These are phyloP conservation scores for Silvanus unidentatus DNA, from an alignment of 2,888 invertebrate species.

Conservation along the genomic window DNA sequence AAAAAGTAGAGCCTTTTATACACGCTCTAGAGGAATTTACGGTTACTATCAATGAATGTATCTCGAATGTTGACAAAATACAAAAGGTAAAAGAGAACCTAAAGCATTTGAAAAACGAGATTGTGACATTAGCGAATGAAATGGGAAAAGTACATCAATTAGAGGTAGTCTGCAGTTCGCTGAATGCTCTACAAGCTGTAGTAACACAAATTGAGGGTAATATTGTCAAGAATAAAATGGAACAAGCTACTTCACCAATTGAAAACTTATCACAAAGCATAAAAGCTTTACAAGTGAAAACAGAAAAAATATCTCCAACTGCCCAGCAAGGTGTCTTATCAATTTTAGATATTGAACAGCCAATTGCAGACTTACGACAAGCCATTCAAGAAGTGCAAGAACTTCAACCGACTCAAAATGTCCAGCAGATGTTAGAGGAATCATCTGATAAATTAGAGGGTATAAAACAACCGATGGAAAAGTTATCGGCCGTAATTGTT, in stretches of 20 bases:
- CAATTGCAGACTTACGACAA: slow-evolving; percentile 11
- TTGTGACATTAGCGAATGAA: slow-evolving; percentile 9
- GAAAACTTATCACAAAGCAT: slow-evolving; percentile 15
- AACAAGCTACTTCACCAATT: slow-evolving; percentile 6
- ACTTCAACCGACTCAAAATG: neutral
- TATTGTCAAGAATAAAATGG: too few relatives aligned
- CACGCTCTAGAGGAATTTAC: slow-evolving; percentile 7
- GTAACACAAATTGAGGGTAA: slow-evolving; percentile 9
- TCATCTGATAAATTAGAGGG: neutral
- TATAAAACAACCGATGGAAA: slow-evolving; percentile 22
- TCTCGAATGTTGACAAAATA: slow-evolving; percentile 7
- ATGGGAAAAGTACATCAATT: neutral
- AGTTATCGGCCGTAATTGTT: slow-evolving; percentile 19
- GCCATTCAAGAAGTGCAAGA: slow-evolving; percentile 5
- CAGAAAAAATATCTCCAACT: slow-evolving; percentile 10
- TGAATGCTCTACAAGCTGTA: slow-evolving; percentile 13
- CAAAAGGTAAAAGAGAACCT: slow-evolving; percentile 16
- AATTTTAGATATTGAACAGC: slow-evolving; percentile 15
- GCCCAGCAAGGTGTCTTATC: slow-evolving; percentile 17
- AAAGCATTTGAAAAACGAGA: slow-evolving; percentile 16
- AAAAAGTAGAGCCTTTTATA: slow-evolving; percentile 3
- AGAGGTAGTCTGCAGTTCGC: slow-evolving; percentile 9
- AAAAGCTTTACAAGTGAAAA: slow-evolving; percentile 12
- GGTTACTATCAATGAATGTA: slow-evolving; percentile 10
- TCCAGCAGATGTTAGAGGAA: neutral